Conservation (phyloP, 2,888 invertebrate species). For the Anarsia innoxiella region DNA sequence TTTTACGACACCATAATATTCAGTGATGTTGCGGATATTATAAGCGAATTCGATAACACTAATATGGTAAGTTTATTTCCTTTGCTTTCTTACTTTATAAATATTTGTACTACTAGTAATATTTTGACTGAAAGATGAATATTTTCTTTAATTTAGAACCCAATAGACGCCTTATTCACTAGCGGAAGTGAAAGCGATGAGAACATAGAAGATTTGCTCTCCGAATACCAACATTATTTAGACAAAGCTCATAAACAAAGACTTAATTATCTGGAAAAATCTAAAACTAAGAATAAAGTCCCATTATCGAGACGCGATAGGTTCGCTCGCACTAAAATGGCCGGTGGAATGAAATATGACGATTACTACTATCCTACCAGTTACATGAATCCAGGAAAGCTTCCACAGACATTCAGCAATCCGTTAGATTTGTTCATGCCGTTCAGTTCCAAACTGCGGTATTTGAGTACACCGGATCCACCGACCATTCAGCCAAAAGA, state of each 20-base stretch:
- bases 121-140: no score
- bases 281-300: slow-evolving; percentile 55
- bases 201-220: slow-evolving; percentile 50
- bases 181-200: slow-evolving; percentile 57
- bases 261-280: slow-evolving; percentile 42
- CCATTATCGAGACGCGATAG: slow-evolving; percentile 46
- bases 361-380: slow-evolving; percentile 30
- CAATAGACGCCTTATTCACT: background rate
- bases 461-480: slow-evolving; percentile 26
- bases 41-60: slow-evolving; percentile 54
- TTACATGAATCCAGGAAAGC: slow-evolving; percentile 31
- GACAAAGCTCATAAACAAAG: slow-evolving; percentile 59
- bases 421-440: slow-evolving; percentile 47
- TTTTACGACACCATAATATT: slow-evolving; percentile 57
- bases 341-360: slow-evolving; percentile 26
- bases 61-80: slow-evolving; percentile 45
- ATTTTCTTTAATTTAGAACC: slow-evolving; percentile 1
- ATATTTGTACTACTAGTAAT: no score
- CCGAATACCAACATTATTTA: slow-evolving; percentile 58
- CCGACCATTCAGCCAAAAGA: slow-evolving; percentile 19
- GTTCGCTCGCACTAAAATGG: slow-evolving; percentile 37
- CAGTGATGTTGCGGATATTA: slow-evolving; percentile 57
- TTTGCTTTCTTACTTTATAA: no score
- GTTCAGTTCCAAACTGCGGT: slow-evolving; percentile 30
- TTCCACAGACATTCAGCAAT: slow-evolving; percentile 26